Conservation (phyloP, 2,797 vertebrate species). For the Peromyscus melanophrys region DNA sequence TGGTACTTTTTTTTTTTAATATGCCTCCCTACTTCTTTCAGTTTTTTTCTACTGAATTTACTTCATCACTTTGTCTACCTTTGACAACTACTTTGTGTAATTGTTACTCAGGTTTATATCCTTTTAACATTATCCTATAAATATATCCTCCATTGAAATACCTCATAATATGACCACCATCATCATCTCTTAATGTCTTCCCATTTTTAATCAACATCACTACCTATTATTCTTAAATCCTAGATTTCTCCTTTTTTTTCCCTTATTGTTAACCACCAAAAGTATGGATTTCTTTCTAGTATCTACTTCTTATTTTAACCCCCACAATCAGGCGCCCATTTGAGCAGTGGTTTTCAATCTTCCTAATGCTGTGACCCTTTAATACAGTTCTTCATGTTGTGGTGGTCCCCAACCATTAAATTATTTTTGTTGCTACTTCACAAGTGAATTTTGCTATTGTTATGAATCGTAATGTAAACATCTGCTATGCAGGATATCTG, state of each 20-base stretch:
- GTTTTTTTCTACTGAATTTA: slow-evolving; percentile 55
- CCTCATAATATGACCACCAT: not conserved
- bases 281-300: slow-evolving; percentile 28
- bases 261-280: slow-evolving; percentile 11
- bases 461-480: too few species aligned
- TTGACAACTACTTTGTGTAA: slow-evolving; percentile 19
- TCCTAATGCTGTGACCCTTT: too few species aligned
- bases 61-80: slow-evolving; percentile 35
- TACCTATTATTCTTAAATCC: not conserved
- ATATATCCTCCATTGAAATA: not conserved
- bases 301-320: not conserved
- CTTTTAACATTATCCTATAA: not conserved
- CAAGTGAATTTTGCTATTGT: too few species aligned
- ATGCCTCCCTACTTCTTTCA: not conserved
- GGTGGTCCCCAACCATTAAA: too few species aligned
- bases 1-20: not conserved
- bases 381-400: too few species aligned
- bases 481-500: too few species aligned
- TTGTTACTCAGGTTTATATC: not conserved
- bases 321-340: not conserved
- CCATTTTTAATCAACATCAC: not conserved
- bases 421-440: too few species aligned
- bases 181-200: not conserved
- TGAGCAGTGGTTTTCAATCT: not conserved
- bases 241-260: not conserved